Conservation (phyloP, 1,140 invertebrate species). For the Drosophila sproati region DNA sequence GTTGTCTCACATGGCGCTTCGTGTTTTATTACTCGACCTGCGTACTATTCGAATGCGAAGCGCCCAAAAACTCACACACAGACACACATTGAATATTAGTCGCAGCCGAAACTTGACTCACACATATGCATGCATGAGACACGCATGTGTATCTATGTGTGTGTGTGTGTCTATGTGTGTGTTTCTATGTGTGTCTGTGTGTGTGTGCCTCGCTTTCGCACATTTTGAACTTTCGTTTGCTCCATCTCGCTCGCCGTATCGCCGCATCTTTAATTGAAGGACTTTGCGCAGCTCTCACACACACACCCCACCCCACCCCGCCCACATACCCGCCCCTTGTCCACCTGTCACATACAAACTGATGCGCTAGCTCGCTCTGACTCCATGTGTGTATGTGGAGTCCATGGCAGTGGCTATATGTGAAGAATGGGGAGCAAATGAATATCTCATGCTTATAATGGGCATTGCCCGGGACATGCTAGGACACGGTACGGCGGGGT, state of each 20-base stretch:
- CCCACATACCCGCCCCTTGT: conserved; percentile 6
- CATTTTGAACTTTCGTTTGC: conserved; percentile 62
- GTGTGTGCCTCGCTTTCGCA: conserved; percentile 54
- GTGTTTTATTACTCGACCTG: conserved; percentile 81
- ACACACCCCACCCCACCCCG: conserved; percentile 14
- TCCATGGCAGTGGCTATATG: conserved; percentile 73
- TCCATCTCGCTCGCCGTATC: conserved; percentile 67
- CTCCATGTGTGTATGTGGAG: conserved; percentile 21
- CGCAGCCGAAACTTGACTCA: conserved; percentile 38
- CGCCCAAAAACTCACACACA: conserved; percentile 36
- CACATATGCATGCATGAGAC: conserved; percentile 19
- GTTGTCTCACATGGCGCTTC: conserved; percentile 66
- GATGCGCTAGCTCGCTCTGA: conserved; percentile 54
- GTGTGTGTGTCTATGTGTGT: conserved; percentile 30
- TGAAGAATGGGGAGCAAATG: conserved; percentile 79
- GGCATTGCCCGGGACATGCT: conserved; percentile 61
- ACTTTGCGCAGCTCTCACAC: conserved; percentile 75
- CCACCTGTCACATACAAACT: conserved; percentile 28
- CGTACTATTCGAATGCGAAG: conserved; percentile 66
- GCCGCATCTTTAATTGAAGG: conserved; percentile 76
- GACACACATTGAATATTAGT: conserved; percentile 44
- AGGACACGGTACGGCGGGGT: background rate
- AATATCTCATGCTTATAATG: conserved; percentile 81
- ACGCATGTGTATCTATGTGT: background rate
- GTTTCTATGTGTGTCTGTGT: background rate